Evolutionary conservation across 1,140 invertebrate genomes (phyloP).

Genomic region (Bactericera cockerelli): DNA sequence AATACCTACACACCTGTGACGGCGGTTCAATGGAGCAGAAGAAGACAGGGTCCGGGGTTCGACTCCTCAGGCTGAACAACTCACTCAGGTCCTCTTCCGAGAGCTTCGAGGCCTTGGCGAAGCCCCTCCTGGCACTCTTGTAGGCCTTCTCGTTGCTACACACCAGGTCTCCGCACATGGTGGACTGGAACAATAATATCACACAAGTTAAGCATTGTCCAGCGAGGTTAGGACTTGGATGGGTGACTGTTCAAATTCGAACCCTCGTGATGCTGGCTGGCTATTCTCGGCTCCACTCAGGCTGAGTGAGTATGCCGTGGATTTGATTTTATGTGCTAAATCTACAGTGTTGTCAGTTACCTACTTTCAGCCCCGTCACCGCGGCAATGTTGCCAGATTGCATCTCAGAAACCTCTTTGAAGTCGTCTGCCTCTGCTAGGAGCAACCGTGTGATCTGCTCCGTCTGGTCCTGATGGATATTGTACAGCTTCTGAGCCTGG

Average conservation of each 20-base stretch:
- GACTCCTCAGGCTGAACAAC: slow-evolving; percentile 40
- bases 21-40: slow-evolving; percentile 93
- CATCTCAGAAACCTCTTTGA: slow-evolving; percentile 49
- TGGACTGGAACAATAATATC: slow-evolving; percentile 36
- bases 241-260: no score
- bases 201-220: no score
- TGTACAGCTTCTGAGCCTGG: slow-evolving; percentile 54
- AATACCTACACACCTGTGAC: slow-evolving; percentile 34
- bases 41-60: slow-evolving; percentile 84
- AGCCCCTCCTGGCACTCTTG: slow-evolving; percentile 36
- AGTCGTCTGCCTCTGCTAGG: slow-evolving; percentile 72
- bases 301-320: neutral
- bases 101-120: slow-evolving; percentile 29
- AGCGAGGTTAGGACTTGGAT: no score
- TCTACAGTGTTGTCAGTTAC: slow-evolving; percentile 8
- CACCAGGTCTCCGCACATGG: slow-evolving; percentile 74
- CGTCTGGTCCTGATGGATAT: slow-evolving; percentile 42
- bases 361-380: slow-evolving; percentile 65
- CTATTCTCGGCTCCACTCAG: no score
- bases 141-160: slow-evolving; percentile 40
- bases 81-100: slow-evolving; percentile 25
- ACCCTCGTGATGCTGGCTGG: no score
- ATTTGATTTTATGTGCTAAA: neutral
- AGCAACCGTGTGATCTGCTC: slow-evolving; percentile 54
- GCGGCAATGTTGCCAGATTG: slow-evolving; percentile 78